Evolutionary conservation across 2,888 invertebrate genomes (phyloP), one percentile per base, ranked within the genome.

Genomic region (Synergus laeviventris): DNA sequence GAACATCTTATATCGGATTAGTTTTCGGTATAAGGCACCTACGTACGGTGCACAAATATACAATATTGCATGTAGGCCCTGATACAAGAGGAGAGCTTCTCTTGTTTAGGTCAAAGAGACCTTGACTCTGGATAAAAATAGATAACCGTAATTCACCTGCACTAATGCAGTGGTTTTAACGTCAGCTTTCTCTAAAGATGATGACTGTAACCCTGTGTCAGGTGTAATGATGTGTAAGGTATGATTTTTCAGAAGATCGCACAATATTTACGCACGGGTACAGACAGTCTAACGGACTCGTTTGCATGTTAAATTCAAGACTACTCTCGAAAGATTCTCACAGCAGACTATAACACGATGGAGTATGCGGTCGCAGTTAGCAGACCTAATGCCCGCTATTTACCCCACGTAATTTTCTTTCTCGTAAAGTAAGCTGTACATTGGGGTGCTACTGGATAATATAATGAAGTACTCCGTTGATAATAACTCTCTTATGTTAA

Each of bases 351-450:
- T 39, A 42, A 24, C 21, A 45, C 45, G 66, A 66, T 36, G 38
- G n/a, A 66, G 66, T 45, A 66, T 45, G 42, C 24, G 45, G 21
- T 66, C 16, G 66, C 42, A 64, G 64, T 64, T 42, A 64, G 64
- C 39, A 64, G 64, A 66, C 64, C 64, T 66, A 45, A 66, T 66
- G 64, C 24, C 64, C 42, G 42, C 42, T 14, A 66, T 66, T 66
- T 66, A 66, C 66, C 45, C 66, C 8, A 45, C 42, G 42, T 24
- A 7, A 21, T 39, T 66, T 66, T 31, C 42, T 66, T 8, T 9
- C 16, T 21, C 0, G 9, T 38, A n/a, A 5, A 18, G 18, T 45
- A 45, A 21, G 24, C 14, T 45, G 16, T 45, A 45, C 24, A 66
- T 45, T 42, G 9, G 38, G 45, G 24, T 45, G 42, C 66, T 66